A percentile compares a stretch with the other conserved stretches of the same genome.
These are phyloP conservation scores for Nannospalax galili DNA, from an alignment of 2,113 vertebrate genomes.

Conservation along the genomic window DNA sequence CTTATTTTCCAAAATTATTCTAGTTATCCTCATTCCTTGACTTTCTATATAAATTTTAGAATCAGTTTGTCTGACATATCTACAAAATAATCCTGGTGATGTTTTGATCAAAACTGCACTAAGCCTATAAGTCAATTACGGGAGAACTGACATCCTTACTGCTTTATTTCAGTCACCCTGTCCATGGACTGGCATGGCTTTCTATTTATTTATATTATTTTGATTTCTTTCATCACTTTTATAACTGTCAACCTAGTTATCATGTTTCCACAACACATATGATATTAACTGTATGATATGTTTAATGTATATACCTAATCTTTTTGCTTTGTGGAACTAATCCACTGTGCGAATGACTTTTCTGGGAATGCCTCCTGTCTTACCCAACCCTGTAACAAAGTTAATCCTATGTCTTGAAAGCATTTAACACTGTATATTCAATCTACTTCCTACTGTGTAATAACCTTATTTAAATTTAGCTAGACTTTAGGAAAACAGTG, in stretches of 20 bases:
- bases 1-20: constrained; percentile 10
- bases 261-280: not conserved
- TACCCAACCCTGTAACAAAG: too few relatives aligned
- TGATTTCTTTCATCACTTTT: not conserved
- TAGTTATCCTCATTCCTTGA: not conserved
- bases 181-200: not conserved
- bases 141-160: not conserved
- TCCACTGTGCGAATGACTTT: too few relatives aligned
- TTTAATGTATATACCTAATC: not conserved
- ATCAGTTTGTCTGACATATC: not conserved
- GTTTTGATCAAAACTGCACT: not conserved
- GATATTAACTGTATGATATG: not conserved
- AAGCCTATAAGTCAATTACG: not conserved
- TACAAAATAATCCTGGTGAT: not conserved
- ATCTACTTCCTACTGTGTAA: too few relatives aligned
- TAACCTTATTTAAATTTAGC: too few relatives aligned
- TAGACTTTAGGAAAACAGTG: too few relatives aligned
- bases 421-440: too few relatives aligned
- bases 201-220: not conserved
- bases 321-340: not conserved
- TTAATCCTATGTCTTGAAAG: too few relatives aligned
- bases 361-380: too few relatives aligned
- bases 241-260: not conserved
- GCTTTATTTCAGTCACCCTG: not conserved
- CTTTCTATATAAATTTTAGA: not conserved